A percentile compares a stretch with the other conserved stretches of the same genome.
Evolutionary conservation across 2,797 vertebrate species (phyloP).

Genomic region (Pseudochaenichthys georgianus): DNA sequence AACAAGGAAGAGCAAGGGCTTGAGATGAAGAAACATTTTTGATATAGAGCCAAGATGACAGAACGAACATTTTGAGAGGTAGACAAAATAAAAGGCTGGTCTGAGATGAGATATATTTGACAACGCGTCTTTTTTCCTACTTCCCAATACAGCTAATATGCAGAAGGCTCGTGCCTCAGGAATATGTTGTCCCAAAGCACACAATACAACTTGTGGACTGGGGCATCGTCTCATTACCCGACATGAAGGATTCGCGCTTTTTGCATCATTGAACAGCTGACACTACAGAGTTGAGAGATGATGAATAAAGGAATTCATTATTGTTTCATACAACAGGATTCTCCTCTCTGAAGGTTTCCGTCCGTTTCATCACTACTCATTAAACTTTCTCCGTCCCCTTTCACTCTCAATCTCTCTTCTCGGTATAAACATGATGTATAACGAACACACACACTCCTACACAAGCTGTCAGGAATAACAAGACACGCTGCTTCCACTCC

Average conservation of each 20-base stretch:
- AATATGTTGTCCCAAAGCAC: neutral
- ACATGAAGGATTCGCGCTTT: constrained; percentile 1
- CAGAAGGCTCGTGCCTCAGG: constrained; percentile 5
- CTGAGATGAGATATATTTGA: constrained; percentile 37
- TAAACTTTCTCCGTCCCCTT: constrained; percentile 32
- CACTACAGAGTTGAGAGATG: constrained; percentile 17
- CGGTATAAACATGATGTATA: constrained; percentile 21
- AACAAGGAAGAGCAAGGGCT: neutral
- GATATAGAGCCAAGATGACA: constrained; percentile 17
- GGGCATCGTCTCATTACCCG: constrained; percentile 21
- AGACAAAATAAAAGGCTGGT: constrained; percentile 25
- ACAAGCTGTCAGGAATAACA: constrained; percentile 54
- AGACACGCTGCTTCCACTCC: constrained; percentile 40
- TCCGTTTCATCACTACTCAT: constrained; percentile 66
- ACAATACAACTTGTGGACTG: constrained; percentile 3
- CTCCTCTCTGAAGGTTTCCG: constrained; percentile 44
- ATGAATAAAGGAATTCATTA: constrained; percentile 34
- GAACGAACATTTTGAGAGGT: constrained; percentile 21
- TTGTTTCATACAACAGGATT: constrained; percentile 34
- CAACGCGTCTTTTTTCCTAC: constrained; percentile 23
- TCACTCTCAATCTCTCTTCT: constrained; percentile 13
- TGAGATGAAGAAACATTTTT: neutral
- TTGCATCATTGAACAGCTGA: constrained; percentile 22
- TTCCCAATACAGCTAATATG: neutral
- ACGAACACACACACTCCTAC: constrained; percentile 33